phyloP scores from a whole-genome alignment of 2,113 vertebrate species.

The Aspiorhynchus laticeps region DNA sequence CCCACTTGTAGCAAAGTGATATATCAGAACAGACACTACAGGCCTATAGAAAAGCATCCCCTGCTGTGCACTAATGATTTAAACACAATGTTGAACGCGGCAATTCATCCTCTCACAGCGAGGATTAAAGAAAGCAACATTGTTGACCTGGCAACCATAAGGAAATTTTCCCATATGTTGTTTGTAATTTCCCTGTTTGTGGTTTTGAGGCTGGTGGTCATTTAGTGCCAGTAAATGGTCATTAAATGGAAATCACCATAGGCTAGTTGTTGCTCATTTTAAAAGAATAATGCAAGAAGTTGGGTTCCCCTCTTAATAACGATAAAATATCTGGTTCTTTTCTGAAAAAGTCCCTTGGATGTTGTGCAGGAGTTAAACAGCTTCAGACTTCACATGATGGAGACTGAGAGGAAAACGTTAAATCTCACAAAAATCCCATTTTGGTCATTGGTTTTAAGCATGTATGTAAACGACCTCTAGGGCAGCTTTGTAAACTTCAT shows the following conservation, averaged over 20 bases:
- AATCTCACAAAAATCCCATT: background rate
- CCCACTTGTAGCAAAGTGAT: too few relatives aligned
- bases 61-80: conserved; percentile 28
- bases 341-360: background rate
- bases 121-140: conserved; percentile 3
- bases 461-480: background rate
- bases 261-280: background rate
- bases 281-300: background rate
- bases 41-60: background rate
- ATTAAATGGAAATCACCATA: conserved; percentile 21
- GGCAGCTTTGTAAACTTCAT: background rate
- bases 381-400: background rate
- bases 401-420: background rate
- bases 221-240: background rate
- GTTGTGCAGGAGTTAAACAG: background rate
- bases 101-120: background rate
- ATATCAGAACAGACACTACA: background rate
- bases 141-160: background rate
- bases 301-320: background rate
- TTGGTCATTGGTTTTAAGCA: background rate
- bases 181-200: conserved; percentile 1
- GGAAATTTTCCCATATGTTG: background rate
- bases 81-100: background rate
- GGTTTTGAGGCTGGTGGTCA: background rate
- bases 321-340: background rate